Evolutionary conservation across 1,140 invertebrate genomes (phyloP).

Genomic region (Mya arenaria): DNA sequence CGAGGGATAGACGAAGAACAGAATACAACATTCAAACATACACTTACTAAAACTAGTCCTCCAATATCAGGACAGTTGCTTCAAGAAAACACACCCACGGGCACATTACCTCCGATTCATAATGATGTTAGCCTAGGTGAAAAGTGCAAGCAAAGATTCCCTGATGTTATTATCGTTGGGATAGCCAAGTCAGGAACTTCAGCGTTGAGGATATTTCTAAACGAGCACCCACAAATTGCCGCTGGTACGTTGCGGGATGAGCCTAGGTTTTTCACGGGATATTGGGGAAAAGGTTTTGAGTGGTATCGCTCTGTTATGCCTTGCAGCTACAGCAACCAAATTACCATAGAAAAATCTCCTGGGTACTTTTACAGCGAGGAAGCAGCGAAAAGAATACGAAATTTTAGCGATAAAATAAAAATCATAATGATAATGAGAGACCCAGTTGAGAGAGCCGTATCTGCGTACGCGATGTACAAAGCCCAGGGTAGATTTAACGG

Average conservation of each 20-base stretch:
- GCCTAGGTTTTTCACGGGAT: not conserved
- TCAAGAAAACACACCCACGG: too few relatives aligned
- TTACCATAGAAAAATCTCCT: slow-evolving; percentile 25
- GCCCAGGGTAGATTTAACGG: not conserved
- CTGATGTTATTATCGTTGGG: slow-evolving; percentile 4
- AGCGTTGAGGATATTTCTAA: not conserved
- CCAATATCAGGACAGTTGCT: too few relatives aligned
- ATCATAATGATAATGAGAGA: slow-evolving; percentile 18
- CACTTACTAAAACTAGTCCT: too few relatives aligned
- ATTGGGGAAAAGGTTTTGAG: not conserved
- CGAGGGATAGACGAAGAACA: too few relatives aligned
- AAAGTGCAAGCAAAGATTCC: slow-evolving; percentile 4
- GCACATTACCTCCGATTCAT: too few relatives aligned
- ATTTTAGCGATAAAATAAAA: not conserved
- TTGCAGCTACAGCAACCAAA: slow-evolving; percentile 5
- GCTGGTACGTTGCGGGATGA: not conserved
- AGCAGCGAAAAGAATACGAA: not conserved
- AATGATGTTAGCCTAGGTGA: too few relatives aligned
- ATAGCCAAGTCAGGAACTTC: not conserved
- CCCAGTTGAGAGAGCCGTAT: not conserved
- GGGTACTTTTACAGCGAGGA: slow-evolving; percentile 5
- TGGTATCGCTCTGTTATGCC: slow-evolving; percentile 25
- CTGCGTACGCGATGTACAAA: slow-evolving; percentile 8
- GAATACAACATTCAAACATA: too few relatives aligned
- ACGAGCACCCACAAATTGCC: slow-evolving; percentile 9